Conservation (phyloP, 1,140 invertebrate species). For the Neodiprion virginianus region DNA sequence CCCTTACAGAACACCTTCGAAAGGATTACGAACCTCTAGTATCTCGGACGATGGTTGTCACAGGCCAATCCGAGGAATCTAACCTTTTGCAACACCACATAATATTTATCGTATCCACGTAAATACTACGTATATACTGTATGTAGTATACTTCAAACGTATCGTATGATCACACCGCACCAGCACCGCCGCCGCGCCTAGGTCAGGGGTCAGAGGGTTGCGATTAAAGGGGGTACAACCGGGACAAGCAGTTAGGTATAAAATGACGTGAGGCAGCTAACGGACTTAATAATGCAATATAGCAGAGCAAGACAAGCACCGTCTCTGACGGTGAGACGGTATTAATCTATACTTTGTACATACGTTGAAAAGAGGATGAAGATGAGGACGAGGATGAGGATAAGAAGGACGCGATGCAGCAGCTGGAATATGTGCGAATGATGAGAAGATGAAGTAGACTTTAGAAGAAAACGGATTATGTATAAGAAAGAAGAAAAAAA, state of each 20-base stretch:
- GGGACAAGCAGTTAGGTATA: too few species aligned
- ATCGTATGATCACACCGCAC: too few species aligned
- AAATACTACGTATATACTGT: not conserved
- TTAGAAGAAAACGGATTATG: not conserved
- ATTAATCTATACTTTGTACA: too few species aligned
- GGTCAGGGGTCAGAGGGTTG: too few species aligned
- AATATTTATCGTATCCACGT: constrained; percentile 7
- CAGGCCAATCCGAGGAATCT: constrained; percentile 44
- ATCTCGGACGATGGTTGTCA: constrained; percentile 47
- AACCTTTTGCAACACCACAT: constrained; percentile 52
- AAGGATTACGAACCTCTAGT: constrained; percentile 25
- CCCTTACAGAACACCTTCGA: not conserved
- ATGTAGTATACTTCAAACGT: too few species aligned
- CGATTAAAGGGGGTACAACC: too few species aligned
- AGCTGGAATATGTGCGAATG: not conserved
- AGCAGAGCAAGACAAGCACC: too few species aligned
- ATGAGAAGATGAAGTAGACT: not conserved
- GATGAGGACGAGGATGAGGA: not conserved
- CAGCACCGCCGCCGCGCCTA: too few species aligned
- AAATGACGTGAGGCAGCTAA: too few species aligned
- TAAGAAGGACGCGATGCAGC: not conserved
- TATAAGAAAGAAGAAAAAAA: not conserved
- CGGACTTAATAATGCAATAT: too few species aligned
- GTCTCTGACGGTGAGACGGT: too few species aligned
- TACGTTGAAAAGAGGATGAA: not conserved